Evolutionary conservation across 2,113 vertebrate genomes (phyloP).

Genomic region (Gorsachius goisagi): DNA sequence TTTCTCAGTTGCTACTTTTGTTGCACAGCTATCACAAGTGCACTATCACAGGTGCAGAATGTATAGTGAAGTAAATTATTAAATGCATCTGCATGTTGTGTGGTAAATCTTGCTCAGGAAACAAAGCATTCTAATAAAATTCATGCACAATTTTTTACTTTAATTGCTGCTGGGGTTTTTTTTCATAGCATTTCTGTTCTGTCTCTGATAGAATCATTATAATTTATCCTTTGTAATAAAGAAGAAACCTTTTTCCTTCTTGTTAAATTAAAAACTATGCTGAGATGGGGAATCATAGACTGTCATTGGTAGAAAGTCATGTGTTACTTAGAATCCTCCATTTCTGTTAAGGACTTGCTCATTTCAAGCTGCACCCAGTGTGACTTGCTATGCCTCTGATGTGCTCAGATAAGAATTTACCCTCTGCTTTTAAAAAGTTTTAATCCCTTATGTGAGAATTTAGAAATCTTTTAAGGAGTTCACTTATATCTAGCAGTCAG

Average conservation of each 20-base stretch:
- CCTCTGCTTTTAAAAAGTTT: background rate
- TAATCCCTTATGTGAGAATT: background rate
- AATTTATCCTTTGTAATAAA: background rate
- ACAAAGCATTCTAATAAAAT: slow-evolving; percentile 64
- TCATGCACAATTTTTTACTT: slow-evolving; percentile 31
- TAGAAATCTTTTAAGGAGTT: background rate
- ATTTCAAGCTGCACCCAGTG: fast-evolving
- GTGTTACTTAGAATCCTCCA: background rate
- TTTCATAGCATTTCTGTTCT: background rate
- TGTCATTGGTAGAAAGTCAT: background rate
- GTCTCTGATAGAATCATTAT: background rate
- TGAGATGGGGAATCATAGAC: background rate
- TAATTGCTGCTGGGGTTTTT: background rate
- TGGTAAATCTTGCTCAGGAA: slow-evolving; percentile 48
- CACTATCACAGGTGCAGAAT: slow-evolving; percentile 32
- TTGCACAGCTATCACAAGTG: slow-evolving; percentile 50
- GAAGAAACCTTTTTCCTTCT: background rate
- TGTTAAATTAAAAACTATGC: background rate
- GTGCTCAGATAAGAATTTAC: background rate
- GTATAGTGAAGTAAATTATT: slow-evolving; percentile 67
- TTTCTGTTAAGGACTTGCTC: background rate
- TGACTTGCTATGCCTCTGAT: background rate
- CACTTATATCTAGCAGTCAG: background rate
- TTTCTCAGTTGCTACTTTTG: slow-evolving; percentile 17
- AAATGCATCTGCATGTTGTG: slow-evolving; percentile 56